phyloP scores from a whole-genome alignment of 2,113 vertebrate species.

The Varanus komodoensis region DNA sequence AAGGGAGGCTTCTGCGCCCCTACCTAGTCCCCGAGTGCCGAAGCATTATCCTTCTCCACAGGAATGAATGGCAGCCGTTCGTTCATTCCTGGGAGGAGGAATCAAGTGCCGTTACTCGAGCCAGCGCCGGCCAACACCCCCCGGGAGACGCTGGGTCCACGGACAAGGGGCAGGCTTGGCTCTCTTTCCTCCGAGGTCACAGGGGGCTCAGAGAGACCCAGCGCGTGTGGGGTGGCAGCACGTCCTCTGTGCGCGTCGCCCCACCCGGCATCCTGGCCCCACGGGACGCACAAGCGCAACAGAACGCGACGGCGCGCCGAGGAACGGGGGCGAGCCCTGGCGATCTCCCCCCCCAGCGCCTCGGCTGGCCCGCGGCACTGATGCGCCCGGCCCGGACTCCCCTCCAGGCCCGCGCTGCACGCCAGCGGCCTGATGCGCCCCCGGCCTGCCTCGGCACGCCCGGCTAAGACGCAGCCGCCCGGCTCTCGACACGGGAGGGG shows the following conservation, averaged over 20 bases:
- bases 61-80: not conserved
- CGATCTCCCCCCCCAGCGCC: no score
- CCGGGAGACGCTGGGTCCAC: not conserved
- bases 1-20: not conserved
- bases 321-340: no score
- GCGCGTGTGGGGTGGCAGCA: not conserved
- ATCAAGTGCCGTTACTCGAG: not conserved
- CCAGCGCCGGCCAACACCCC: not conserved
- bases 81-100: not conserved
- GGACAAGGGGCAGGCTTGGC: not conserved
- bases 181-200: not conserved
- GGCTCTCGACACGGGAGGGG: constrained; percentile 59
- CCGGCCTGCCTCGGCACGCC: not conserved
- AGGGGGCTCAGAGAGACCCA: not conserved
- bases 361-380: no score
- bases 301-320: not conserved
- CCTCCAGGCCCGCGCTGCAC: not conserved
- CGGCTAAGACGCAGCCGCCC: constrained; percentile 32
- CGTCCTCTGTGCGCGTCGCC: no score
- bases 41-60: not conserved
- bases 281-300: no score
- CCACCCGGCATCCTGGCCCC: not conserved
- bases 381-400: not conserved
- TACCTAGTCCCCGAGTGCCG: not conserved
- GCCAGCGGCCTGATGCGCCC: no score